Conservation (phyloP, 2,888 invertebrate species). For the Blera fallax region DNA sequence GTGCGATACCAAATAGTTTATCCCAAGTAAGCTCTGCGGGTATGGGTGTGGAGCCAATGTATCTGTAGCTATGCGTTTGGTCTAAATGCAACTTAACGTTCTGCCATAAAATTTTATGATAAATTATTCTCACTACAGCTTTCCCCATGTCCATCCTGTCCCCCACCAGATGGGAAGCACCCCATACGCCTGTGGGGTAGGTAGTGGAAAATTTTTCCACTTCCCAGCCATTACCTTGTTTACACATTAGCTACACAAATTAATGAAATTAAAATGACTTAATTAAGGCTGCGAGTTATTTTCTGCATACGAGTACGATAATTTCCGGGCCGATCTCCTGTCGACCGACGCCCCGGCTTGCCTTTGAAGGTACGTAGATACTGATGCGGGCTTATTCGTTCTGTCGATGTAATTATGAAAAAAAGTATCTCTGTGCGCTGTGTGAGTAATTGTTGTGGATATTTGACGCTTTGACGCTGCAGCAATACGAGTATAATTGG, state of each 20-base stretch:
- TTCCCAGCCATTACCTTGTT: background rate
- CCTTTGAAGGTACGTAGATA: background rate
- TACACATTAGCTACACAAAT: background rate
- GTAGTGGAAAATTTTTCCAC: background rate
- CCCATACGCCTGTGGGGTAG: background rate
- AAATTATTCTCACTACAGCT: slow-evolving; percentile 21
- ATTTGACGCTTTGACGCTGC: background rate
- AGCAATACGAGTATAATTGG: too few species aligned
- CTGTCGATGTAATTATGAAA: background rate
- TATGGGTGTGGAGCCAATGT: too few species aligned
- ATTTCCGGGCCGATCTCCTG: background rate
- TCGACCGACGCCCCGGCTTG: background rate
- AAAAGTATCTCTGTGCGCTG: slow-evolving; percentile 1
- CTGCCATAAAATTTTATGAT: slow-evolving; percentile 22
- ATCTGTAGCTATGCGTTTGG: background rate
- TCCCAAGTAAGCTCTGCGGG: background rate
- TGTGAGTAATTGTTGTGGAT: slow-evolving; percentile 3
- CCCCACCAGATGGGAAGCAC: too few species aligned
- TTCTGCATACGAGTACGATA: background rate
- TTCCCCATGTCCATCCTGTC: too few species aligned
- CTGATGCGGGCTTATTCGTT: background rate
- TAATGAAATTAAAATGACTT: slow-evolving; percentile 1
- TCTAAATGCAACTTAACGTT: slow-evolving; percentile 10
- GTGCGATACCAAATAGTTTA: background rate
- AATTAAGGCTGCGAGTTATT: background rate